A percentile compares a stretch with the other conserved stretches of the same genome.
These are phyloP conservation scores for Drosophila azteca DNA, from an alignment of 1,140 invertebrate genomes.

Conservation along the genomic window DNA sequence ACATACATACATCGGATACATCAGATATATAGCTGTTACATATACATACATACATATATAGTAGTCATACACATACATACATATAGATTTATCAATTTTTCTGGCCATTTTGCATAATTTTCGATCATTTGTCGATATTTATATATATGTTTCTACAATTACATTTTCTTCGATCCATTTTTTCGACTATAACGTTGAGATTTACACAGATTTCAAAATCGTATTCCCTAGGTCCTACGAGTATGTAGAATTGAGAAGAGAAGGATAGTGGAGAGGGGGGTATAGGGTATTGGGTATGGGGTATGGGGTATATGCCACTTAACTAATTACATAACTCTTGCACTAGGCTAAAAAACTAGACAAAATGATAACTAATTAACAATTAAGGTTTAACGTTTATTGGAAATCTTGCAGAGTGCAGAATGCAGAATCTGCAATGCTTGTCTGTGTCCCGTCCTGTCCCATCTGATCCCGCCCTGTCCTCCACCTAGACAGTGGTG, in stretches of 20 bases:
- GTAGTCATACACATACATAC: slow-evolving; percentile 41
- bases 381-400: slow-evolving; percentile 81
- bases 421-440: no score
- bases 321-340: slow-evolving; percentile 82
- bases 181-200: slow-evolving; percentile 68
- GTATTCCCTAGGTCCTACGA: slow-evolving; percentile 33
- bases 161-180: slow-evolving; percentile 36
- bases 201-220: slow-evolving; percentile 57
- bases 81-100: slow-evolving; percentile 23
- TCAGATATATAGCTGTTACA: slow-evolving; percentile 34
- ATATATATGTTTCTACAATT: slow-evolving; percentile 33
- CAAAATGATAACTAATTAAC: slow-evolving; percentile 82
- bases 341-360: slow-evolving; percentile 78
- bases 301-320: slow-evolving; percentile 52
- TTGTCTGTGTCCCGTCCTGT: slow-evolving; percentile 27
- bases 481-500: slow-evolving; percentile 55
- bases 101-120: slow-evolving; percentile 13
- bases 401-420: slow-evolving; percentile 69
- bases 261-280: slow-evolving; percentile 7
- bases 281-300: slow-evolving; percentile 8
- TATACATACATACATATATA: slow-evolving; percentile 7
- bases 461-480: no score
- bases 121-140: neutral
- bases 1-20: slow-evolving; percentile 13
- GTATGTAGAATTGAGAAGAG: slow-evolving; percentile 47